phyloP scores from a whole-genome alignment of 2,113 vertebrate genomes.

The Motacilla tschutschensis region DNA sequence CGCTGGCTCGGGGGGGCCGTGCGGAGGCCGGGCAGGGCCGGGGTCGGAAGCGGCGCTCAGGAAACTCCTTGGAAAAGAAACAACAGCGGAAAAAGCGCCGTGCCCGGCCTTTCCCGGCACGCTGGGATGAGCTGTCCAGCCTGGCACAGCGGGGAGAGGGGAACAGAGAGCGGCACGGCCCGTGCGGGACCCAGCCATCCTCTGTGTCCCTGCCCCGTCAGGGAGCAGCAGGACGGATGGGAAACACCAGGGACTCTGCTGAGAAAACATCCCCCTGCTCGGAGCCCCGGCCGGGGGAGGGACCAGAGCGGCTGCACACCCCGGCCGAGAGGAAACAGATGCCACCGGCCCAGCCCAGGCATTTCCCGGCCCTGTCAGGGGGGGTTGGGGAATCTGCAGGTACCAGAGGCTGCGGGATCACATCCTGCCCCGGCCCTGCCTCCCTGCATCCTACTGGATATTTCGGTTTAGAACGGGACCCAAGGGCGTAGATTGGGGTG shows the following conservation, averaged over 20 bases:
- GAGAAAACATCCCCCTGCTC: background rate
- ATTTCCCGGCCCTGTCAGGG: background rate
- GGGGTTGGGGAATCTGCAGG: background rate
- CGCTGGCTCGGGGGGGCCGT: background rate
- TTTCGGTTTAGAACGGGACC: background rate
- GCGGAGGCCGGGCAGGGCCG: background rate
- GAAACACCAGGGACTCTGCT: accelerated
- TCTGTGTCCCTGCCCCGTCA: background rate
- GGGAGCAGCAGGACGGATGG: accelerated
- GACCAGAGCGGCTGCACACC: background rate
- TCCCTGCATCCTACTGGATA: background rate
- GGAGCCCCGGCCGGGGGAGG: accelerated
- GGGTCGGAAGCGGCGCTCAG: background rate
- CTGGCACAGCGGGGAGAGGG: too few relatives aligned
- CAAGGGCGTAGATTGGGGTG: accelerated
- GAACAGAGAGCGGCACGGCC: accelerated
- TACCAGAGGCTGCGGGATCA: background rate
- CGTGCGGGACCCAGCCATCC: background rate
- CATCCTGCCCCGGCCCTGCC: background rate
- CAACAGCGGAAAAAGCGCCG: accelerated
- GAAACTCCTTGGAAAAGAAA: background rate
- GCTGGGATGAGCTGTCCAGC: accelerated
- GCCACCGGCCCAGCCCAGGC: background rate
- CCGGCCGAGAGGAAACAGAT: background rate
- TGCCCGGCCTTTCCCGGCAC: background rate